Evolutionary conservation across 1,140 invertebrate species (phyloP).

Genomic region (Calephelis nemesis): DNA sequence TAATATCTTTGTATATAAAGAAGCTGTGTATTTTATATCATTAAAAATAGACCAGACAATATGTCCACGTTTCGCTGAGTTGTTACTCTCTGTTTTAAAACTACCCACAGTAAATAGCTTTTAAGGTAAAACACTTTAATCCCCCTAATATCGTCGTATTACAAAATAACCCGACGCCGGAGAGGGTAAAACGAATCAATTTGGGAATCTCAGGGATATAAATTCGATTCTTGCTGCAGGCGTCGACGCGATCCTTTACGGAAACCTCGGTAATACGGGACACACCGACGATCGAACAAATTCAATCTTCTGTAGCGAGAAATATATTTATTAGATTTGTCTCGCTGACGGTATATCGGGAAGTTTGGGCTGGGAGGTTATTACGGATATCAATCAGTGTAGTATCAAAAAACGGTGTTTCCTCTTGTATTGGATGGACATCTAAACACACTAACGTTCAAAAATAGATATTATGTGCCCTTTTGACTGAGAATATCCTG

Average conservation of each 20-base stretch:
- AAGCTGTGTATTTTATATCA: too few relatives aligned
- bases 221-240: conserved; percentile 65
- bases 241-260: conserved; percentile 48
- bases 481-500: too few relatives aligned
- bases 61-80: too few relatives aligned
- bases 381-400: not conserved
- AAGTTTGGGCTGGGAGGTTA: not conserved
- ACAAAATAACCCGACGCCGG: conserved; percentile 37
- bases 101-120: not conserved
- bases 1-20: too few relatives aligned
- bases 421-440: too few relatives aligned
- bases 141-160: conserved; percentile 38
- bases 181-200: conserved; percentile 60
- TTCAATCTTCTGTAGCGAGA: conserved; percentile 47
- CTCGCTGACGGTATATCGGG: conserved; percentile 22
- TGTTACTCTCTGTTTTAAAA: not conserved
- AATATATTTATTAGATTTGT: conserved; percentile 52
- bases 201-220: conserved; percentile 55
- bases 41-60: too few relatives aligned
- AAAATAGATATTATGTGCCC: too few relatives aligned
- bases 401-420: not conserved
- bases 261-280: conserved; percentile 47
- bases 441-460: too few relatives aligned
- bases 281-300: conserved; percentile 46
- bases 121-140: not conserved